Base-by-base conservation (phyloP, 2,113 vertebrate species). In the Pomatostomus ruficeps region DNA sequence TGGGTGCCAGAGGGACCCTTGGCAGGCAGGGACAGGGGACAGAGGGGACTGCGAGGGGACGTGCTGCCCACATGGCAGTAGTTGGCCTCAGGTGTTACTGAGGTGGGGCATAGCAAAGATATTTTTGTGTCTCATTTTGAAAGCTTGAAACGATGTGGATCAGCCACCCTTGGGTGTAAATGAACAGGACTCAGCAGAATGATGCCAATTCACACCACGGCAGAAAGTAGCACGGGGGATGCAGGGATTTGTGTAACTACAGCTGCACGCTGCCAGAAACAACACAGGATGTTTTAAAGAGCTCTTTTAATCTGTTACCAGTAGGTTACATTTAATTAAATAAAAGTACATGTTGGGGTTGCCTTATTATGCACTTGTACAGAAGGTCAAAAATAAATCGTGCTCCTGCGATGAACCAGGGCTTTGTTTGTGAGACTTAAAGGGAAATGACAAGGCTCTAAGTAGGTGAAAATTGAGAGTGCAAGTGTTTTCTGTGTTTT, bases 391-490 rank as follows among this genome's bases (percentile, higher is more conserved):
- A 79, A 76, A 36, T 20, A 59, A 87, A 36, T 33, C 10, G 8
- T 42, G 52, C 23, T 71, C 10, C 1, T 65, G 83, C 67, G 72
- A 43, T 38, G 46, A 86, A 14, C 16, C 66, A 35, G 18, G 25
- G 6, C 18, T 4, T 79, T 57, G 17, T 25, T 24, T 72, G 54
- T 77, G 85, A 89, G 74, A n/a, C 35, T 43, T 38, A 22, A 77
- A 76, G 51, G 43, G 45, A 77, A 82, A 18, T 52, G 61, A 65
- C 61, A 85, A 52, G 74, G 11, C 11, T 55, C 0, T 52, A 86
- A 91, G 46, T 35, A 79, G 87, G 73, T 95, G 58, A 93, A 94
- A 95, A 91, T 33, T 14, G 43, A 72, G 77, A 68, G 40, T 82
- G 85, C 29, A 71, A 31, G 63, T 59, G 72, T 75, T 89, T 92